Base-by-base conservation (phyloP, 2,113 vertebrate species). In the Empidonax alnorum region DNA sequence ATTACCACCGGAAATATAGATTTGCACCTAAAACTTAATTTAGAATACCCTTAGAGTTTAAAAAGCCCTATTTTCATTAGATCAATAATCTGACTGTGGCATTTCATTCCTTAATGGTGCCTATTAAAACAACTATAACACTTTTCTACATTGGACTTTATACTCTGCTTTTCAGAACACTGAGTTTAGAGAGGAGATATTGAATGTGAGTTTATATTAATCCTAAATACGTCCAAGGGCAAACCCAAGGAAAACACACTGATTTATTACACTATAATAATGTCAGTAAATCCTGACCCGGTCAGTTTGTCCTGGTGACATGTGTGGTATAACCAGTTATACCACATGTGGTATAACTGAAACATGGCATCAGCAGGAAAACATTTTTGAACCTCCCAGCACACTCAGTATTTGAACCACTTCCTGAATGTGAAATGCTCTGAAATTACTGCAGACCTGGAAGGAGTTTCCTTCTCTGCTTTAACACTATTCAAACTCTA, bases 291-390 rank as follows among this genome's bases (percentile, higher is more conserved):
- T 46, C 65, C 49, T n/a, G n/a, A 44, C 12, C 27, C 15, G 44
- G 33, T 68, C 7, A 7, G 19, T 76, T 65, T 53, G 46, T 59
- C 24, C 49, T 49, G 55, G 39, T 33, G 69, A 4, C 31, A 24
- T 0, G 9, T 14, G 8, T 2, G 46, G 53, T 10, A 53, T 23
- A 33, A 59, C 13, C 31, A 63, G n/a, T n/a, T n/a, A n/a, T n/a
- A n/a, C n/a, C n/a, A n/a, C n/a, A n/a, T n/a, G n/a, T n/a, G n/a
- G n/a, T n/a, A n/a, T n/a, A n/a, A n/a, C 28, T n/a, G 33, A 56
- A 69, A 82, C 41, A 35, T 35, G 35, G 35, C 37, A 66, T 46
- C 49, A 61, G 17, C 37, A 90, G n/a, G 30, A 87, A 55, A 30
- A 46, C 1, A 30, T 41, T 41, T 84, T 21, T 46, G 19, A 68